These are phyloP conservation scores for Thymelicus lineola DNA, from an alignment of 2,888 invertebrate species.

Conservation along the genomic window DNA sequence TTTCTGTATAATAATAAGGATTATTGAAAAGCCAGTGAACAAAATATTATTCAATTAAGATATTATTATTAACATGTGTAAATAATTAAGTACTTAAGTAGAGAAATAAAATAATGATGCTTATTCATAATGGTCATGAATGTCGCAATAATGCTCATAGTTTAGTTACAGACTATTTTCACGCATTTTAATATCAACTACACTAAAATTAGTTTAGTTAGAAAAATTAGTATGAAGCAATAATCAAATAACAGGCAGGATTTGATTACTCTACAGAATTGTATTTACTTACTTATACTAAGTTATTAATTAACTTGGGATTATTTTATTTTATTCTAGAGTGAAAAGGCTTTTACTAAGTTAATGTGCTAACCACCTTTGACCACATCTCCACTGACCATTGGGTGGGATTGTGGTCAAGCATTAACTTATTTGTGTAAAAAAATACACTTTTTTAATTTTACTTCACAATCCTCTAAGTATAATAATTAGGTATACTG, in stretches of 20 bases:
- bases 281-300: slow-evolving; percentile 1
- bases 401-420: too few relatives aligned
- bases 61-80: not conserved
- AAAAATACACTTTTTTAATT: too few relatives aligned
- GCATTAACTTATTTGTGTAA: too few relatives aligned
- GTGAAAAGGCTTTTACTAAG: too few relatives aligned
- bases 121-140: not conserved
- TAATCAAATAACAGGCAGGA: not conserved
- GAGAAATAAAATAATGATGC: not conserved
- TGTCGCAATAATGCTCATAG: not conserved
- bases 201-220: not conserved
- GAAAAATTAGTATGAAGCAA: too few relatives aligned
- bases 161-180: not conserved
- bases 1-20: not conserved
- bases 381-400: too few relatives aligned
- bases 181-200: slow-evolving; percentile 1
- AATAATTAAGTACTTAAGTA: slow-evolving; percentile 17
- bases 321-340: not conserved
- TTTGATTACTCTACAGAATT: not conserved
- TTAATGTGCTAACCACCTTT: too few relatives aligned
- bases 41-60: slow-evolving; percentile 11
- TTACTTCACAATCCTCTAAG: too few relatives aligned
- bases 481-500: too few relatives aligned
- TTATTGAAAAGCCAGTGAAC: slow-evolving; percentile 21
- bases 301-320: not conserved